These are phyloP conservation scores for Psittacula cyanocephala DNA, from an alignment of 2,113 vertebrate species.

Conservation along the genomic window DNA sequence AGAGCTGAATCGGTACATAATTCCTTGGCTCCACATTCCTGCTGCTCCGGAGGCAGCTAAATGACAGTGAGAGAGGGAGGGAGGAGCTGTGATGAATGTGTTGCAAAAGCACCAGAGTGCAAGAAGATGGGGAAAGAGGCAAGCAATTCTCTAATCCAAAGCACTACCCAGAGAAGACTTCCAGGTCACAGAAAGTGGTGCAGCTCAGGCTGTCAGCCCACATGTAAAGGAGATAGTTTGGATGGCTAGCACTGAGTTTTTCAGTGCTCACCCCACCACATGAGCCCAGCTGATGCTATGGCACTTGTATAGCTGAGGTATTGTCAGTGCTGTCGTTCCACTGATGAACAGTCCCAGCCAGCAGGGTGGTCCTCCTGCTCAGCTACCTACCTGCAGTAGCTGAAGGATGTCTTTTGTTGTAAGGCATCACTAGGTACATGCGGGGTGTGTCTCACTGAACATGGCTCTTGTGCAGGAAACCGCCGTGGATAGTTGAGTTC, in stretches of 20 bases:
- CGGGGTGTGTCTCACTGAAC: background rate
- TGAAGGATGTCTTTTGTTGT: background rate
- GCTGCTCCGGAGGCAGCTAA: background rate
- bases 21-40: background rate
- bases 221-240: background rate
- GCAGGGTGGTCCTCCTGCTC: fast-evolving
- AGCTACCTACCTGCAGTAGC: background rate
- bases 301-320: background rate
- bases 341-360: fast-evolving
- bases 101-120: background rate
- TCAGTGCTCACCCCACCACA: background rate
- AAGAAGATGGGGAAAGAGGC: background rate
- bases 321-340: fast-evolving
- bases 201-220: background rate
- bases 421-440: background rate
- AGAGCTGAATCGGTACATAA: background rate
- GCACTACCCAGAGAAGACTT: background rate
- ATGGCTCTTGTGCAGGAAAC: background rate
- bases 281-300: background rate
- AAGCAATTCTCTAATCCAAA: background rate
- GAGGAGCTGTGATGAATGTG: background rate
- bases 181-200: background rate
- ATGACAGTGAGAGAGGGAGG: background rate
- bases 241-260: background rate
- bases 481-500: background rate